Evolutionary conservation across 2,888 invertebrate genomes (phyloP).

Genomic region (Calephelis perditalis): DNA sequence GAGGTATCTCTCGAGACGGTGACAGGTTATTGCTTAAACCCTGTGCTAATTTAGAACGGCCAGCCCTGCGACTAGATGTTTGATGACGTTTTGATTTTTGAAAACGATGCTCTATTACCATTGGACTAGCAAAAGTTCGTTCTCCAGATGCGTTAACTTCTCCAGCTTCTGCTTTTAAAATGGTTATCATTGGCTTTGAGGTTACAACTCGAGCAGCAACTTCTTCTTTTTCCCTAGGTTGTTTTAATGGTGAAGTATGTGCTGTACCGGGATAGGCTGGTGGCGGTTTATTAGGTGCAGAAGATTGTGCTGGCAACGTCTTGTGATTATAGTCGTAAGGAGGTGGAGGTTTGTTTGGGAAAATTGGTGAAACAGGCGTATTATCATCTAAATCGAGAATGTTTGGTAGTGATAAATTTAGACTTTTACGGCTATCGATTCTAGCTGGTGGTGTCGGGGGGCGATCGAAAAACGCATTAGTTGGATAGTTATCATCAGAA

Average conservation of each 20-base stretch:
- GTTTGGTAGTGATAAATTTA: conserved; percentile 67
- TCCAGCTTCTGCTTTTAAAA: conserved; percentile 86
- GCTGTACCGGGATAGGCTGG: conserved; percentile 81
- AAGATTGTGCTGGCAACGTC: conserved; percentile 61
- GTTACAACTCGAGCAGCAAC: conserved; percentile 87
- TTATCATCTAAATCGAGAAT: conserved; percentile 59
- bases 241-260: conserved; percentile 40
- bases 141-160: conserved; percentile 81
- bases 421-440: conserved; percentile 79
- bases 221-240: conserved; percentile 76
- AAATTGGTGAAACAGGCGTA: conserved; percentile 38
- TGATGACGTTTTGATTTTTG: conserved; percentile 71
- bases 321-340: conserved; percentile 82
- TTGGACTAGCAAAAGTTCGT: conserved; percentile 70
- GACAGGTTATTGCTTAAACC: conserved; percentile 65
- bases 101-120: conserved; percentile 69
- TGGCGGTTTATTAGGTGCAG: conserved; percentile 74
- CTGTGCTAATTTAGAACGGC: conserved; percentile 79
- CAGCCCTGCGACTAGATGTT: conserved; percentile 78
- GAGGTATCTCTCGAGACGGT: conserved; percentile 61
- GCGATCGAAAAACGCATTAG: conserved; percentile 71
- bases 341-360: conserved; percentile 80
- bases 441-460: conserved; percentile 85
- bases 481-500: conserved; percentile 73
- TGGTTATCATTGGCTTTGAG: conserved; percentile 85